These are phyloP conservation scores for Erpetoichthys calabaricus DNA, from an alignment of 2,797 vertebrate species.

Conservation along the genomic window DNA sequence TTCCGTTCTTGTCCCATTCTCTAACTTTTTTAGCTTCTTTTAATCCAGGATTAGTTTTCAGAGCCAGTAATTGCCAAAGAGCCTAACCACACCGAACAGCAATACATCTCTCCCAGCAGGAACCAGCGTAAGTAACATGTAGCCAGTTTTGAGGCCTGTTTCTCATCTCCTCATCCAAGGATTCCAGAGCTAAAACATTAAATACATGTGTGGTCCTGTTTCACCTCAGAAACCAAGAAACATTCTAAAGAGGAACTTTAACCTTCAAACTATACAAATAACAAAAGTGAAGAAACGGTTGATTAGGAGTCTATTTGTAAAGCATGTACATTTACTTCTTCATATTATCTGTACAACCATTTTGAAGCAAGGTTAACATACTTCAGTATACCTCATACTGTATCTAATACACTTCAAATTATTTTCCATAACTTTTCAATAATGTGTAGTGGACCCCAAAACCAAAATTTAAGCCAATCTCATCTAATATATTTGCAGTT, in stretches of 20 bases:
- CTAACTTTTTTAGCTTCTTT: constrained; percentile 2
- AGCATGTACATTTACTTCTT: too few species aligned
- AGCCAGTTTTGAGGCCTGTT: constrained; percentile 18
- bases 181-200: not conserved
- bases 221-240: constrained; percentile 1
- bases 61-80: not conserved
- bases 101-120: constrained; percentile 18
- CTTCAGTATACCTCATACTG: too few species aligned
- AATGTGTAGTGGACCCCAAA: too few species aligned
- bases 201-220: constrained; percentile 2
- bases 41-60: not conserved
- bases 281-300: too few species aligned
- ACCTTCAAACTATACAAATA: too few species aligned
- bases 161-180: constrained; percentile 19
- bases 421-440: too few species aligned
- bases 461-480: too few species aligned
- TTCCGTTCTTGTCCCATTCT: not conserved
- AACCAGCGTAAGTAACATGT: constrained; percentile 20
- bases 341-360: too few species aligned
- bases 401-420: too few species aligned
- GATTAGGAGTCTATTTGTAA: too few species aligned
- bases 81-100: constrained; percentile 9
- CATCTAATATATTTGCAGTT: too few species aligned
- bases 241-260: not conserved
- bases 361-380: too few species aligned